phyloP scores from a whole-genome alignment of 2,797 vertebrate genomes.

The Delichon dasypus region DNA sequence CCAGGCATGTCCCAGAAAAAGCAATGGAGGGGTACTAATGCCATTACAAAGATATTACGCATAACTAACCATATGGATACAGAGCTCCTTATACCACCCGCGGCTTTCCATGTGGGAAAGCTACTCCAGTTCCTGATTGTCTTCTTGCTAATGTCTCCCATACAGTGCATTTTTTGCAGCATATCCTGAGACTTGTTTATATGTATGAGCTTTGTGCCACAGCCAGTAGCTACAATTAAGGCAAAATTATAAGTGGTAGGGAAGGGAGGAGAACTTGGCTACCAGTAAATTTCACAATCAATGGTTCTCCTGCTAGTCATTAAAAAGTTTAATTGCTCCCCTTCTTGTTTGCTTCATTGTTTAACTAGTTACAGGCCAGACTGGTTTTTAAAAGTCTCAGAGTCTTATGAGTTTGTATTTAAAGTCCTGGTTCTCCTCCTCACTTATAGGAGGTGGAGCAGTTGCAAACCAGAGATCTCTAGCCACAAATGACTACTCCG shows the following conservation, averaged over 20 bases:
- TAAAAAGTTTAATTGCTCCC: slow-evolving; percentile 31
- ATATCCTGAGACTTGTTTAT: slow-evolving; percentile 49
- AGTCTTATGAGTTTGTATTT: slow-evolving; percentile 21
- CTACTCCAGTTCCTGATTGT: slow-evolving; percentile 38
- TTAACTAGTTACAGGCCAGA: slow-evolving; percentile 24
- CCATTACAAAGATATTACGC: slow-evolving; percentile 1
- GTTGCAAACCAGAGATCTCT: slow-evolving; percentile 18
- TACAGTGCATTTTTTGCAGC: slow-evolving; percentile 28
- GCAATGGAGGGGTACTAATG: background rate
- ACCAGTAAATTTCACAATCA: slow-evolving; percentile 59
- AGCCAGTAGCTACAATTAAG: slow-evolving; percentile 65
- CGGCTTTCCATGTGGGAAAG: slow-evolving; percentile 29
- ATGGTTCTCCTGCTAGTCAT: slow-evolving; percentile 32
- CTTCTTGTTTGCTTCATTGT: slow-evolving; percentile 40
- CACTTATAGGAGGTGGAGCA: background rate
- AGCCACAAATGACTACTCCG: slow-evolving; percentile 51
- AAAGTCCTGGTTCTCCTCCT: background rate
- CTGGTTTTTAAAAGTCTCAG: background rate
- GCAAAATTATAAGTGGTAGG: slow-evolving; percentile 54
- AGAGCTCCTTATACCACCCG: slow-evolving; percentile 39
- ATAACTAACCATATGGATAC: background rate
- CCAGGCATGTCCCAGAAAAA: slow-evolving; percentile 42
- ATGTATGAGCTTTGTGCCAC: slow-evolving; percentile 34
- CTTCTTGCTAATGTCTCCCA: slow-evolving; percentile 41
- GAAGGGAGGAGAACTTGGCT: slow-evolving; percentile 48